Evolutionary conservation across 92 coral and sea anemone genomes (phyloP).

Genomic region (Isaurus tuberculatus): DNA sequence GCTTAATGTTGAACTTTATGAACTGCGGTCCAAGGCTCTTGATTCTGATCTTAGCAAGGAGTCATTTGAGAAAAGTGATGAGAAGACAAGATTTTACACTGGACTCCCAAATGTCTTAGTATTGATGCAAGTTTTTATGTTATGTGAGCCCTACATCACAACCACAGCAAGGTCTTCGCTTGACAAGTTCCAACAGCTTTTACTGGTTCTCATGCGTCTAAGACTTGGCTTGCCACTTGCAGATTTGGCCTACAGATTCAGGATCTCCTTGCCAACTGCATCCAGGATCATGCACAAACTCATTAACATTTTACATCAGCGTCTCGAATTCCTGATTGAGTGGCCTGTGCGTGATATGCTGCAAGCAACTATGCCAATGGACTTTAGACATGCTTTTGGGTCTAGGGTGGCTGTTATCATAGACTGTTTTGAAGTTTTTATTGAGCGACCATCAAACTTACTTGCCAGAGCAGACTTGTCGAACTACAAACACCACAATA

Average conservation of each 20-base stretch:
- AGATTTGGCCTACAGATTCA: slow-evolving; percentile 6
- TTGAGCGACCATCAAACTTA: slow-evolving; percentile 58
- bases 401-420: slow-evolving; percentile 53
- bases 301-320: slow-evolving; percentile 31
- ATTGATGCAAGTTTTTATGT: slow-evolving; percentile 24
- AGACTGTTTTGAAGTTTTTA: slow-evolving; percentile 56
- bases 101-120: slow-evolving; percentile 39
- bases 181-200: background rate
- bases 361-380: slow-evolving; percentile 59
- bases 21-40: slow-evolving; percentile 43
- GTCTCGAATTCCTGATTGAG: slow-evolving; percentile 38
- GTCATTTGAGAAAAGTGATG: slow-evolving; percentile 23
- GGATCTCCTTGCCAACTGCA: slow-evolving; percentile 26
- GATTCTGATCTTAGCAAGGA: slow-evolving; percentile 28
- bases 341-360: slow-evolving; percentile 59
- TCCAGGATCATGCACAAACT: slow-evolving; percentile 24
- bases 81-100: slow-evolving; percentile 27
- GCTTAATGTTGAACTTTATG: slow-evolving; percentile 12
- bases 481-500: slow-evolving; percentile 61
- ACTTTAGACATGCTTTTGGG: slow-evolving; percentile 50
- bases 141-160: slow-evolving; percentile 32
- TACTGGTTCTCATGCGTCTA: slow-evolving; percentile 5
- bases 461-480: slow-evolving; percentile 67
- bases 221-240: slow-evolving; percentile 11
- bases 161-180: slow-evolving; percentile 10